These are phyloP conservation scores for Antrozous pallidus DNA, from an alignment of 2,797 vertebrate genomes.

Conservation along the genomic window DNA sequence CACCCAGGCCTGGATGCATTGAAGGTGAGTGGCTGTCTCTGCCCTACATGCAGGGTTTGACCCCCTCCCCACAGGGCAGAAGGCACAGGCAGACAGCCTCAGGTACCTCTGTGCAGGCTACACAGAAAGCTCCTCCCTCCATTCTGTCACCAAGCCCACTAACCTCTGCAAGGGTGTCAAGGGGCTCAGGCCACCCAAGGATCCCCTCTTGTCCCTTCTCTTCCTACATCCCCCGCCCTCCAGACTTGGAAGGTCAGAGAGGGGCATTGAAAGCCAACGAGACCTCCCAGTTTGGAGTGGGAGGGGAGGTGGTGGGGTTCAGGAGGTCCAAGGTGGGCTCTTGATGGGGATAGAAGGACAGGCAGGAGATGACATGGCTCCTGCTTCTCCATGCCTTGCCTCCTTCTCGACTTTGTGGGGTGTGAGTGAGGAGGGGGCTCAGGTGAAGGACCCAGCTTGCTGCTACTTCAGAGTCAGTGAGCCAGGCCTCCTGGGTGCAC, in stretches of 20 bases:
- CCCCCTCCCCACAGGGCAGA: not conserved
- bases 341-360: not conserved
- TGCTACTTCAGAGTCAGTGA: not conserved
- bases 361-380: not conserved
- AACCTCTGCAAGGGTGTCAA: not conserved
- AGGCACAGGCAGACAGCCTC: not conserved
- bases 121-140: not conserved
- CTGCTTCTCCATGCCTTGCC: not conserved
- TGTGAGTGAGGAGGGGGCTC: not conserved
- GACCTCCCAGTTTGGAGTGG: not conserved
- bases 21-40: not conserved
- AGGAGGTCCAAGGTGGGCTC: not conserved
- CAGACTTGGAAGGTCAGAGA: not conserved
- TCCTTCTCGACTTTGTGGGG: not conserved
- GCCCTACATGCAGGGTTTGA: not conserved
- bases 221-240: not conserved
- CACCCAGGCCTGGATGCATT: rapidly evolving
- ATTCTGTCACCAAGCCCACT: not conserved
- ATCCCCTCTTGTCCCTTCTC: not conserved
- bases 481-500: not conserved
- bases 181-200: not conserved
- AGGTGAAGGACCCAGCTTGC: not conserved
- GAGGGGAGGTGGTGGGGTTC: not conserved
- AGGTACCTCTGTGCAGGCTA: not conserved
- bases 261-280: no score